phyloP scores from a whole-genome alignment of 2,888 invertebrate genomes.

The Noctua fimbriata region DNA sequence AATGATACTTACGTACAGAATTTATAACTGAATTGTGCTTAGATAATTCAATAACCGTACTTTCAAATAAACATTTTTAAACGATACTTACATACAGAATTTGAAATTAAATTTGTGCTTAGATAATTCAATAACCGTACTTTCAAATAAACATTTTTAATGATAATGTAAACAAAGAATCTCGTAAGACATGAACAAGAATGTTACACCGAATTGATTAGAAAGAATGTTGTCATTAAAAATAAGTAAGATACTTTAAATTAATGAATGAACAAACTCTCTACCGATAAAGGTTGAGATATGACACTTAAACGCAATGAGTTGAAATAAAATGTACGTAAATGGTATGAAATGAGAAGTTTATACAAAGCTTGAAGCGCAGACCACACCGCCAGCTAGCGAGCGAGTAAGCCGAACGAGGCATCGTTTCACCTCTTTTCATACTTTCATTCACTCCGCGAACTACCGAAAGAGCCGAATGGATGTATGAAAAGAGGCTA shows the following conservation, averaged over 20 bases:
- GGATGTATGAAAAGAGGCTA: too few relatives aligned
- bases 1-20: not conserved
- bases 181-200: not conserved
- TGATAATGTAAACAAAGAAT: not conserved
- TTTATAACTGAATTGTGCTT: not conserved
- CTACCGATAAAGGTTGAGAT: slow-evolving; percentile 41
- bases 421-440: too few relatives aligned
- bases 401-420: too few relatives aligned
- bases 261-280: slow-evolving; percentile 30
- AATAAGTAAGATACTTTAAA: slow-evolving; percentile 46
- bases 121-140: not conserved
- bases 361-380: slow-evolving; percentile 31
- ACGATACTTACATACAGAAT: not conserved
- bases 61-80: not conserved
- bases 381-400: too few relatives aligned
- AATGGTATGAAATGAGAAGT: slow-evolving; percentile 49
- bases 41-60: not conserved
- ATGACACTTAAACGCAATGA: slow-evolving; percentile 45
- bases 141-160: not conserved
- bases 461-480: too few relatives aligned
- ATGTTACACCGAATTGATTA: slow-evolving; percentile 17
- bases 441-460: too few relatives aligned
- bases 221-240: slow-evolving; percentile 26
- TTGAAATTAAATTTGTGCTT: not conserved
- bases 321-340: slow-evolving; percentile 56